Percentiles rank a stretch among this genome's conserved stretches.
phyloP scores from a whole-genome alignment of 2,888 invertebrate species.

The Drosophila borealis region DNA sequence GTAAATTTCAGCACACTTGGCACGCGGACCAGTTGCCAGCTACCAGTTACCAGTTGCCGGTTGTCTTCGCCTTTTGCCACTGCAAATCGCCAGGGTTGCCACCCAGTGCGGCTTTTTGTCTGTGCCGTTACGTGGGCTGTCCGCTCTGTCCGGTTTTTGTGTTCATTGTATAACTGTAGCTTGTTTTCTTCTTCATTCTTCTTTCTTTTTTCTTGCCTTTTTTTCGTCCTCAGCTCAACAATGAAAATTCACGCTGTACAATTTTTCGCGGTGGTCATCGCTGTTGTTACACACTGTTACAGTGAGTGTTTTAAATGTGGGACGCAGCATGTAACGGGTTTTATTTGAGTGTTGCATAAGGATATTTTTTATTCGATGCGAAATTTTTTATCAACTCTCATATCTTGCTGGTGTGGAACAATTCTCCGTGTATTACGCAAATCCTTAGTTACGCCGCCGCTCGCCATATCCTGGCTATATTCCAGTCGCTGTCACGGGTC shows the following conservation, averaged over 20 bases:
- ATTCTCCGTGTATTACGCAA: slow-evolving; percentile 71
- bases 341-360: slow-evolving; percentile 2
- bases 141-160: slow-evolving; percentile 29
- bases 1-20: slow-evolving; percentile 69
- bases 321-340: background rate
- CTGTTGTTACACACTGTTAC: slow-evolving; percentile 2
- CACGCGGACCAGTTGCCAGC: slow-evolving; percentile 32
- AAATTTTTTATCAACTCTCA: background rate
- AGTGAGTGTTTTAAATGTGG: background rate
- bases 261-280: slow-evolving; percentile 43
- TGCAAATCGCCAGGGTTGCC: slow-evolving; percentile 49
- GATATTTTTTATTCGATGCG: slow-evolving; percentile 10
- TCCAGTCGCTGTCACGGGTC: slow-evolving; percentile 2
- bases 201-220: slow-evolving; percentile 2
- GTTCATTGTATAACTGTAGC: slow-evolving; percentile 41
- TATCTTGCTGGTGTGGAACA: slow-evolving; percentile 36
- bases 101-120: slow-evolving; percentile 18
- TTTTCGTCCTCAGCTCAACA: slow-evolving; percentile 36
- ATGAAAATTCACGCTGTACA: slow-evolving; percentile 56
- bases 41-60: slow-evolving; percentile 38
- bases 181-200: slow-evolving; percentile 23
- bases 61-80: slow-evolving; percentile 48
- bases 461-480: slow-evolving; percentile 25
- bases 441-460: slow-evolving; percentile 58
- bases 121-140: slow-evolving; percentile 16